Base-by-base conservation (phyloP, 2,888 invertebrate genomes). In the Agrotis ipsilon region DNA sequence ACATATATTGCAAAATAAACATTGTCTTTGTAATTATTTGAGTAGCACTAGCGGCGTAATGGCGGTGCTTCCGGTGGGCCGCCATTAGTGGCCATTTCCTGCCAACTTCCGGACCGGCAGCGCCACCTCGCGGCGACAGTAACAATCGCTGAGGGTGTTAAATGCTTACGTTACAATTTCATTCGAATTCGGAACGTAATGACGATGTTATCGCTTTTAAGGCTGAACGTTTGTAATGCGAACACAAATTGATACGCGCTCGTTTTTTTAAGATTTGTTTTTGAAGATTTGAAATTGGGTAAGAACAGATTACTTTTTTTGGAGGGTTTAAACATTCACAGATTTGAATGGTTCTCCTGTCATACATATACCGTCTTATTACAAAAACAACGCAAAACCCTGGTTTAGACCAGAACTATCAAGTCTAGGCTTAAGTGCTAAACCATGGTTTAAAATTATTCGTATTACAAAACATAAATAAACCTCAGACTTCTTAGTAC, bases 41-140 rank as follows among this genome's bases (percentile, higher is more conserved):
- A 93, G 90, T 91, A 93, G 92, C 94, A 91, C 94, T 93, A 94
- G 90, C 89, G 88, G 83, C 88, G 92, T 95, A 94, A 95, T 95
- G 95, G 95, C 91, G 91, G 87, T 85, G 87, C 93, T 92, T 96
- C 95, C 95, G 93, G 92, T 85, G 92, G 91, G 91, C 91, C 86
- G 92, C 95, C 95, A 96, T 96, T 96, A 96, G 94, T 93, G 94
- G 92, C 94, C 92, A 96, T 96, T 96, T 96, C 95, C 96, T 92
- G 90, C 78, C 86, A 81, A 89, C 94, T 94, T 96, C 95, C 95
- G 93, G 88, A 82, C 86, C 83, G 80, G 85, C 84, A 89, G 89
- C 91, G 92, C 91, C 88, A 74, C 89, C 81, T 74, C 75, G 88
- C 83, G 90, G 88, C 83, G 39, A 80, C 83, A 82, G 80, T 84